phyloP scores from a whole-genome alignment of 2,113 vertebrate species.

The Periophthalmodon schlosseri region DNA sequence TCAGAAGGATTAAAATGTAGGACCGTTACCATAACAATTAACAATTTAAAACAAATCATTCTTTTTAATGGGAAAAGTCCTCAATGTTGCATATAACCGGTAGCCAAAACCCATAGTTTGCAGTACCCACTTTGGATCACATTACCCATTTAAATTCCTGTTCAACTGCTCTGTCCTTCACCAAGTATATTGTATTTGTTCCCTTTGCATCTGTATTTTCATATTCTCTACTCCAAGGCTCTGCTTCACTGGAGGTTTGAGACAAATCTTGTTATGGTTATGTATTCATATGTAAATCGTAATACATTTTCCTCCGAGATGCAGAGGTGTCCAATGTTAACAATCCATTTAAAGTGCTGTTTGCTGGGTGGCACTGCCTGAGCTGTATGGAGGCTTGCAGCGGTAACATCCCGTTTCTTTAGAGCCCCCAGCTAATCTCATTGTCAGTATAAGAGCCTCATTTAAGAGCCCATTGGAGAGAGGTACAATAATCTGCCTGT shows the following conservation, averaged over 20 bases:
- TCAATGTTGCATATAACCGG: no score
- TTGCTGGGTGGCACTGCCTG: constrained; percentile 17
- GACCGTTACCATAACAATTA: no score
- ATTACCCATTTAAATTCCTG: neutral
- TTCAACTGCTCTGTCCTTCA: neutral
- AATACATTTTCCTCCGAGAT: neutral
- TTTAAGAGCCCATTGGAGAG: constrained; percentile 39
- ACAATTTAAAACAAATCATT: no score
- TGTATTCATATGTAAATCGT: neutral
- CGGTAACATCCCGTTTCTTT: constrained; percentile 18
- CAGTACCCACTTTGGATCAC: neutral
- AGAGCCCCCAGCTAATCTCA: constrained; percentile 37
- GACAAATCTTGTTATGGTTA: neutral
- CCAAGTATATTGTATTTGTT: neutral
- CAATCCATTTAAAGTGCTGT: constrained; percentile 7
- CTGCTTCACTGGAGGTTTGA: neutral
- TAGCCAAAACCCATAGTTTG: neutral
- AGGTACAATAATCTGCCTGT: constrained; percentile 34
- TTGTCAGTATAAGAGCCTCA: constrained; percentile 33
- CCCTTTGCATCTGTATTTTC: neutral
- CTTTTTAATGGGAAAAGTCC: no score
- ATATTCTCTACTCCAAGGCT: neutral
- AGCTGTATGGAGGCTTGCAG: constrained; percentile 5
- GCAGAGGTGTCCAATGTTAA: neutral
- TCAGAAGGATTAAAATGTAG: no score